Conservation (phyloP, 2,888 invertebrate genomes). For the Coleophora deauratella region DNA sequence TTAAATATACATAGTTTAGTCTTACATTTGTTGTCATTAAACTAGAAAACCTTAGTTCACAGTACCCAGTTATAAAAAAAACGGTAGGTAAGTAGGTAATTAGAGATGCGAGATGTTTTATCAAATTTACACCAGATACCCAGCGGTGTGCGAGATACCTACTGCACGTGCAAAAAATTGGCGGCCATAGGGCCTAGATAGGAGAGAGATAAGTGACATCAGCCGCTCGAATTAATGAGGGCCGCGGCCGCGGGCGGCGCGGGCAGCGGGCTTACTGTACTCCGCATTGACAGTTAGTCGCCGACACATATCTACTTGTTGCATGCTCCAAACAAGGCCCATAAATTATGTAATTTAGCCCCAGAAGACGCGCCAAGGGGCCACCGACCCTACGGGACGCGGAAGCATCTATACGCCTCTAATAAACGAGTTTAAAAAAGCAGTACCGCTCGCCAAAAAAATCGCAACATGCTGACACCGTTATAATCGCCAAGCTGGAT, state of each 20-base stretch:
- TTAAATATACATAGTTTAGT: slow-evolving; percentile 21
- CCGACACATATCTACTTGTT: slow-evolving; percentile 75
- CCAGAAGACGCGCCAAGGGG: slow-evolving; percentile 67
- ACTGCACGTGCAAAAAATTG: slow-evolving; percentile 60
- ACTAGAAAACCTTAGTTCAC: slow-evolving; percentile 39
- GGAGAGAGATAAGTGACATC: slow-evolving; percentile 74
- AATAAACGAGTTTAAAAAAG: slow-evolving; percentile 75
- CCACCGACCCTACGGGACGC: slow-evolving; percentile 74
- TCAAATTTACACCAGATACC: slow-evolving; percentile 55
- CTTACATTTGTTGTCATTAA: slow-evolving; percentile 27
- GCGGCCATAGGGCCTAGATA: slow-evolving; percentile 73
- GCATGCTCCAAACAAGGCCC: slow-evolving; percentile 67
- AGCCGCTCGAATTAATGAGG: slow-evolving; percentile 72
- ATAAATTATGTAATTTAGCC: slow-evolving; percentile 74
- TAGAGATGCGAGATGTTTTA: slow-evolving; percentile 58
- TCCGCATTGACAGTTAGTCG: slow-evolving; percentile 74
- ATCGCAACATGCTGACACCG: slow-evolving; percentile 76
- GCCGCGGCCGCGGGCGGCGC: slow-evolving; percentile 64
- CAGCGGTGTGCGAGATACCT: slow-evolving; percentile 17
- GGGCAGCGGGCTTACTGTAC: slow-evolving; percentile 71
- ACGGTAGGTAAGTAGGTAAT: slow-evolving; percentile 44
- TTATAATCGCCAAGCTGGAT: slow-evolving; percentile 75
- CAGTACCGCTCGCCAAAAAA: slow-evolving; percentile 75
- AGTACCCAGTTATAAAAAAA: slow-evolving; percentile 48
- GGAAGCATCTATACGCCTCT: slow-evolving; percentile 73